Base-by-base conservation (phyloP, 35 echinoderm and acorn worm genomes). In the Heliocidaris erythrogramma region DNA sequence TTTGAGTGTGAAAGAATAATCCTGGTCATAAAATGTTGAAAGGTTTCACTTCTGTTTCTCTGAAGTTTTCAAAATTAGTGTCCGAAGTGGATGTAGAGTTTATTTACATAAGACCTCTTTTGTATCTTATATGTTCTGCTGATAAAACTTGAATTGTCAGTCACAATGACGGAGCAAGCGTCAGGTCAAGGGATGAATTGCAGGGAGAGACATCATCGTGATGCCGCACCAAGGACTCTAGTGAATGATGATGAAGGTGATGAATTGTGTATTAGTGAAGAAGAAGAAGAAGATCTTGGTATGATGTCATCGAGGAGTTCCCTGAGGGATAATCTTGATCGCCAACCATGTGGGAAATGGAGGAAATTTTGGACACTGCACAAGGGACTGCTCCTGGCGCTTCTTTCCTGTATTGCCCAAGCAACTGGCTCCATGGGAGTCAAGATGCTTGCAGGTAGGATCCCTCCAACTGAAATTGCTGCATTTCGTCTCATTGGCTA, bases 361-460 rank as follows among this genome's bases (percentile, higher is more conserved):
- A 78, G 65, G 65, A 4, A 78, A 78, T 21, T n/a, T 7, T 78
- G 65, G 3, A 7, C 65, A 16, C 91, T 92, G 17, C 96, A 94
- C 32, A 90, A 53, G 32, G 96, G 96, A 4, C 30, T 96, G 13
- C 49, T 91, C 48, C 94, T 78, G n/a, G 90, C 94, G 2, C 49
- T 96, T 14, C 24, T 94, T 14, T 96, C 96, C 0, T 94, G 94
- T 32, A 30, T 94, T 42, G 71, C 60, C 47, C 91, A 90, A 32
- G 88, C 94, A 30, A n/a, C 13, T 48, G 30, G 49, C 9, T 69
- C 86, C 24, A 50, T 94, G 30, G 50, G 88, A 32, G 90, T 94
- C 12, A 90, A 94, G 49, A 31, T 59, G 21, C 86, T 96, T 1
- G 27, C 60, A 5, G 61, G 52, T 7, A 85, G 50, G 9, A 50